These are phyloP conservation scores for Paguma larvata DNA, from an alignment of 2,797 vertebrate species.

Conservation along the genomic window DNA sequence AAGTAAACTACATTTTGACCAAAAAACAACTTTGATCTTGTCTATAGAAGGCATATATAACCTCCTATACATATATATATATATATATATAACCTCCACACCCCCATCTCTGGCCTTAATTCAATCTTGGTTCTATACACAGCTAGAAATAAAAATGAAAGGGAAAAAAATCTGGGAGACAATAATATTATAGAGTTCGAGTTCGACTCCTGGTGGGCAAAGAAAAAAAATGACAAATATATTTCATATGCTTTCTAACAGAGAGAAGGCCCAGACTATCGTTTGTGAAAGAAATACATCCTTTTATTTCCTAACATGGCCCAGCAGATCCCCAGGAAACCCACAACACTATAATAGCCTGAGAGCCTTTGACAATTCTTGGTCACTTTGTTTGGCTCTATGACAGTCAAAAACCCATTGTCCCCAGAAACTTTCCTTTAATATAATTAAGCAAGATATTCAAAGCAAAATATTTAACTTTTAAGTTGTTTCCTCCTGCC, in stretches of 20 bases:
- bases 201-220: neutral
- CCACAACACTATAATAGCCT: neutral
- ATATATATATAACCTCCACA: neutral
- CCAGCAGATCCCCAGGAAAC: neutral
- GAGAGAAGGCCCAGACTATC: neutral
- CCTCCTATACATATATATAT: too few relatives aligned
- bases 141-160: conserved; percentile 21
- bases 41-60: neutral
- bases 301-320: neutral
- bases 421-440: neutral
- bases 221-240: neutral
- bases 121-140: neutral
- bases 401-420: neutral
- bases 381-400: neutral
- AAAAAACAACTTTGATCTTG: conserved; percentile 51
- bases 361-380: neutral
- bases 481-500: neutral
- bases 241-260: neutral
- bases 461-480: conserved; percentile 19
- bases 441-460: neutral
- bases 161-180: neutral
- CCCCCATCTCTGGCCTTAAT: neutral
- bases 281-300: neutral
- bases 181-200: neutral
- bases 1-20: conserved; percentile 22